Conservation (phyloP, 2,113 vertebrate genomes). For the Emberiza fucata region DNA sequence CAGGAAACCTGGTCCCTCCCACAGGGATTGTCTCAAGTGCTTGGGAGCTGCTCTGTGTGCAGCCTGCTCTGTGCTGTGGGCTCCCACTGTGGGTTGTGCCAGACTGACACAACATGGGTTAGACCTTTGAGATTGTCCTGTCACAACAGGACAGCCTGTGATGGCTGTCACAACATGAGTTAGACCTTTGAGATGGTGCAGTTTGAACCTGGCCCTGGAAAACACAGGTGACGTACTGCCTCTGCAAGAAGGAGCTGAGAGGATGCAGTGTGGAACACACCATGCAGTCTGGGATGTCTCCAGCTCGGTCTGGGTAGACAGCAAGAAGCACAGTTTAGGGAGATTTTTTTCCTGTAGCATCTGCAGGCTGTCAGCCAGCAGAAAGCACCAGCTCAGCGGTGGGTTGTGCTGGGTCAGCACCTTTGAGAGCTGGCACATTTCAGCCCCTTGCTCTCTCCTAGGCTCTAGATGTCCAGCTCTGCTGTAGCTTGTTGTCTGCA, state of each 20-base stretch:
- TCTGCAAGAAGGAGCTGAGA: background rate
- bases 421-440: background rate
- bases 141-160: too few species aligned
- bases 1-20: background rate
- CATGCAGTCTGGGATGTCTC: background rate
- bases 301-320: background rate
- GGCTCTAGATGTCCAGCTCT: background rate
- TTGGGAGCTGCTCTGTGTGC: background rate
- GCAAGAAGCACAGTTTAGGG: background rate
- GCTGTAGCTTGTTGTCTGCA: background rate
- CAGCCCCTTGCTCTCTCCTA: background rate
- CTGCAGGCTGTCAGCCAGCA: background rate
- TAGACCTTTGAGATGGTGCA: background rate
- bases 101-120: background rate
- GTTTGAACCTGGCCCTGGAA: background rate
- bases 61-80: background rate
- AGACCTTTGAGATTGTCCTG: background rate
- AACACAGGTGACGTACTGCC: background rate
- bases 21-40: background rate
- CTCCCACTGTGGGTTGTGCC: background rate
- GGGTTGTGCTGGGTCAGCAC: background rate
- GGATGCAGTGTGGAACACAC: background rate
- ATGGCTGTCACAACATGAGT: background rate
- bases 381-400: background rate
- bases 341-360: background rate